phyloP scores from a whole-genome alignment of 1,140 invertebrate species.

The Diabrotica undecimpunctata region DNA sequence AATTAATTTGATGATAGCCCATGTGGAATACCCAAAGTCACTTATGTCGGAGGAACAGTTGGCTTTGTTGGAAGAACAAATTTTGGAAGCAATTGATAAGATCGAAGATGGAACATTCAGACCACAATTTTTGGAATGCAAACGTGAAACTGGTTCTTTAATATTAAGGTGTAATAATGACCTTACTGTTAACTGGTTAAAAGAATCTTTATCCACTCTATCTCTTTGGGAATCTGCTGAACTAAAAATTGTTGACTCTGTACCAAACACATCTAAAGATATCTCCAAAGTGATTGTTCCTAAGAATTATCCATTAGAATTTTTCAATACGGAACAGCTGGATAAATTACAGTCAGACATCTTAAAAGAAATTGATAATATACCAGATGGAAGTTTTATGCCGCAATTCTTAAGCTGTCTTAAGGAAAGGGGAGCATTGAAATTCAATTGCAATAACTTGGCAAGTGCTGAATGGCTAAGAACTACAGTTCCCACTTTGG shows the following conservation, averaged over 20 bases:
- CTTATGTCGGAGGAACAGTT: conserved; percentile 10
- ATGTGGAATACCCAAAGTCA: background rate
- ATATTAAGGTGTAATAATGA: conserved; percentile 8
- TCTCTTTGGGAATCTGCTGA: conserved; percentile 7
- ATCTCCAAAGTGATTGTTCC: conserved; percentile 4
- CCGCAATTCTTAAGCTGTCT: conserved; percentile 9
- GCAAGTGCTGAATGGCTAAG: conserved; percentile 12
- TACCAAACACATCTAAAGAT: background rate
- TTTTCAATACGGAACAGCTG: conserved; percentile 6
- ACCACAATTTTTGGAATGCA: conserved; percentile 13
- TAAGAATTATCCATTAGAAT: conserved; percentile 5
- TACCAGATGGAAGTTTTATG: conserved; percentile 7
- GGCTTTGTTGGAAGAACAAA: background rate
- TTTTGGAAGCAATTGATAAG: conserved; percentile 9
- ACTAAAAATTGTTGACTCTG: conserved; percentile 1
- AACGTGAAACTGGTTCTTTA: conserved; percentile 5
- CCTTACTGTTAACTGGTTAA: conserved; percentile 8
- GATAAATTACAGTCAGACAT: conserved; percentile 9
- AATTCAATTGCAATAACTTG: conserved; percentile 12
- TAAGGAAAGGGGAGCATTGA: conserved; percentile 2
- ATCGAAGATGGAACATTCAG: conserved; percentile 10
- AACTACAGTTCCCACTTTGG: background rate
- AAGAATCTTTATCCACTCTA: conserved; percentile 5
- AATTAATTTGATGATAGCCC: conserved; percentile 4
- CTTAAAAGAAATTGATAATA: conserved; percentile 8